Evolutionary conservation across 2,888 invertebrate genomes (phyloP), one percentile per base, ranked within the genome.

Genomic region (Hypercompe scribonia): DNA sequence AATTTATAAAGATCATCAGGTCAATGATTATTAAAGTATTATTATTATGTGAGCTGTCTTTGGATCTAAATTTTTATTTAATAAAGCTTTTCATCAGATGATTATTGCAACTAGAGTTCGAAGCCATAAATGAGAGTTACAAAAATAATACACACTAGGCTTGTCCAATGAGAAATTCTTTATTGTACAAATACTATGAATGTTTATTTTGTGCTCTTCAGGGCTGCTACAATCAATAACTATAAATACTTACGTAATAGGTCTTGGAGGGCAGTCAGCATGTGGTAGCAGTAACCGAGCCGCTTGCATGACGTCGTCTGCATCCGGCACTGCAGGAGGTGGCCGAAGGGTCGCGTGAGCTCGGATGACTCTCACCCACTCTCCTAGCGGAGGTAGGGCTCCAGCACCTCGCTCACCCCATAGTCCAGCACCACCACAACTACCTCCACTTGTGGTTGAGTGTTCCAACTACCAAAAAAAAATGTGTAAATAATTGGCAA

Each of bases 331-430:
- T 77, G 97, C 96, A 36, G 97, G 96, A 3, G 98, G 97, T 77
- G 97, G 97, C 13, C 98, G 96, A 88, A 98, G 97, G 80, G 97
- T 97, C 0, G 98, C 97, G 92, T 98, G 98, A 3, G 98, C 98
- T 0, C 97, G 97, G 10, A 97, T 97, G 0, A 98, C 98, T 24
- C 99, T 96, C 81, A 98, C 94, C 99, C 99, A 99, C 93, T 99
- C 99, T n/a, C 98, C 97, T 76, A 99, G 94, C 21, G 99, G 99
- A 0, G 99, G 99, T 79, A 98, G 94, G 0, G 98, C 98, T 21
- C 98, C 97, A 84, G 98, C 98, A 1, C 98, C 98, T 71, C 98
- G 96, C 93, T 98, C 98, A 79, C 98, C 98, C 90, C 98, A 98
- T 80, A 98, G 95, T 84, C 96, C 96, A 50, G 65, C 65, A 72